A percentile compares a stretch with the other conserved stretches of the same genome.
phyloP scores from a whole-genome alignment of 2,797 vertebrate genomes.

The Alfaro cultratus region DNA sequence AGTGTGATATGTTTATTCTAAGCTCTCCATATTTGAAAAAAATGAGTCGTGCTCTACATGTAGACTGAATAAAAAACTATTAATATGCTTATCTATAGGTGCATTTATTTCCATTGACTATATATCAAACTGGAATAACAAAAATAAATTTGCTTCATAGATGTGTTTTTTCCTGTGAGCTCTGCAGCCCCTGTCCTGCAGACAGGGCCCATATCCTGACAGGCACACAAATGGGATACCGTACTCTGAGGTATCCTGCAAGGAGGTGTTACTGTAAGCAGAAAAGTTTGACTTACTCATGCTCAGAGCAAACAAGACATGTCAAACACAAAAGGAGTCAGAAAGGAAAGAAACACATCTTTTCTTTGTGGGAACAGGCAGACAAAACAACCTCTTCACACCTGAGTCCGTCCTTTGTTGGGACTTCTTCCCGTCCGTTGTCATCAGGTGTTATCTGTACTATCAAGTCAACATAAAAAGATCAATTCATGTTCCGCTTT shows the following conservation, averaged over 20 bases:
- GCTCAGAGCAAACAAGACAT: conserved; percentile 44
- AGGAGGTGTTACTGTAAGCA: conserved; percentile 47
- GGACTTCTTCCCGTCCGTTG: conserved; percentile 39
- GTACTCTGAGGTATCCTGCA: conserved; percentile 38
- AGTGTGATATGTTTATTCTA: conserved; percentile 26
- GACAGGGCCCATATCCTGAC: conserved; percentile 68
- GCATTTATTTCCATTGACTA: too few species aligned
- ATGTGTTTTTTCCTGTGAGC: conserved; percentile 58
- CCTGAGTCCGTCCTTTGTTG: conserved; percentile 56
- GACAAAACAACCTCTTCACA: conserved; percentile 78
- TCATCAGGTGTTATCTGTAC: conserved; percentile 58
- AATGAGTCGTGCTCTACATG: neutral
- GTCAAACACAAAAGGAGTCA: conserved; percentile 21
- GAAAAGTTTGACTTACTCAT: conserved; percentile 49
- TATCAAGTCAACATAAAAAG: conserved; percentile 65
- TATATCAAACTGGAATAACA: too few species aligned
- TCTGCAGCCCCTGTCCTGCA: conserved; percentile 68
- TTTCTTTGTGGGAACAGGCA: conserved; percentile 53
- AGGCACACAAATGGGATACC: conserved; percentile 67
- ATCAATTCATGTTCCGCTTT: conserved; percentile 52
- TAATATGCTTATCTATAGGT: too few species aligned
- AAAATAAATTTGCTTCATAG: neutral
- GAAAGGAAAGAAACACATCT: conserved; percentile 26
- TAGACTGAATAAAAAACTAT: neutral
- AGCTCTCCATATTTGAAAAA: neutral